Evolutionary conservation across 2,888 invertebrate species (phyloP).

Genomic region (Drosophila leonis): DNA sequence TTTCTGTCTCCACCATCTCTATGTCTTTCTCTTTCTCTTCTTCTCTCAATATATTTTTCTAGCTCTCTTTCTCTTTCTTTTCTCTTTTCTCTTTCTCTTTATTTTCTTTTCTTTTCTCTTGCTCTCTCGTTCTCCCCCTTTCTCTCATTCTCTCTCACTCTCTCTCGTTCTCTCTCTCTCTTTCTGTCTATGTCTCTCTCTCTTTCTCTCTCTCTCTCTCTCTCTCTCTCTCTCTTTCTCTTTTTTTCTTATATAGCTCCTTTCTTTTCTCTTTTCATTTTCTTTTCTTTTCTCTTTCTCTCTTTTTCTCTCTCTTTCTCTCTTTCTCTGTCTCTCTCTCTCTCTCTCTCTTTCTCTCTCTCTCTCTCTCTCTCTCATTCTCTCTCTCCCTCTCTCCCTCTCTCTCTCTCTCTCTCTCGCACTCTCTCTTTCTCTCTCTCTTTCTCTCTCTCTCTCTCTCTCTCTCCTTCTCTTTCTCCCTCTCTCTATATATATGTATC

Average conservation of each 20-base stretch:
- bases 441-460: neutral
- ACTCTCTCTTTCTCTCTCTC: neutral
- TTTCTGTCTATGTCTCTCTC: neutral
- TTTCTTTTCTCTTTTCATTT: neutral
- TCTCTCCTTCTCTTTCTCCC: neutral
- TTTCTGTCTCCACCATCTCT: neutral
- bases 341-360: neutral
- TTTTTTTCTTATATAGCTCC: neutral
- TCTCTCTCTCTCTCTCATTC: neutral
- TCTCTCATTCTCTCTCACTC: neutral
- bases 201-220: neutral
- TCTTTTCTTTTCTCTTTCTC: neutral
- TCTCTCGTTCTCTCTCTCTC: neutral
- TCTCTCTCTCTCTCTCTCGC: neutral
- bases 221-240: neutral
- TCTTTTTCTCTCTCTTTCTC: neutral
- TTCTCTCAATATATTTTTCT: too few relatives aligned
- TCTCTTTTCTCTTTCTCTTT: too few relatives aligned
- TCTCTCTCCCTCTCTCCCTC: neutral
- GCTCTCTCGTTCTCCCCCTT: neutral
- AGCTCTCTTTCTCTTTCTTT: too few relatives aligned
- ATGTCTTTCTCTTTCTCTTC: neutral
- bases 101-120: too few relatives aligned
- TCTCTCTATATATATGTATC: neutral
- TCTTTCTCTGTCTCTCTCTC: neutral